Conservation (phyloP, 2,113 vertebrate genomes). For the Oryzias woworae region DNA sequence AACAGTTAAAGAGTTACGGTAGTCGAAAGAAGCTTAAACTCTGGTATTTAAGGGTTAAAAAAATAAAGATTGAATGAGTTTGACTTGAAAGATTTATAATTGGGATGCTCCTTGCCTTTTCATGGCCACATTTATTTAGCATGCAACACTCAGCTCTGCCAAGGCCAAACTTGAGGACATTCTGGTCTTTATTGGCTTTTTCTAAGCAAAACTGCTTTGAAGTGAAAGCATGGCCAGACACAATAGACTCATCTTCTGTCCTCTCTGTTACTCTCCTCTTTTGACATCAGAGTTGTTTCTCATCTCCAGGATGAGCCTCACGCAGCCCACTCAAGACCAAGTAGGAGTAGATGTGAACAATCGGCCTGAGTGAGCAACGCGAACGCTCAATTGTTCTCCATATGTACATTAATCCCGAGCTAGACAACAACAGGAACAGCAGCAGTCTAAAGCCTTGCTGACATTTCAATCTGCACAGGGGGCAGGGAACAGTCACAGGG, state of each 20-base stretch:
- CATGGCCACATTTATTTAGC: background rate
- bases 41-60: no score
- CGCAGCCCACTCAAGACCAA: constrained; percentile 23
- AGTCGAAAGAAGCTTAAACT: no score
- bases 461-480: constrained; percentile 55
- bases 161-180: constrained; percentile 29
- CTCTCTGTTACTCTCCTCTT: constrained; percentile 30
- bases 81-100: no score
- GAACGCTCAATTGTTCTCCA: constrained; percentile 52
- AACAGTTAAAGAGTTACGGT: no score
- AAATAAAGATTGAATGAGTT: no score
- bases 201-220: constrained; percentile 23
- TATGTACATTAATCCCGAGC: constrained; percentile 62
- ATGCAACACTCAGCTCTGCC: constrained; percentile 18
- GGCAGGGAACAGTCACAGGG: constrained; percentile 13
- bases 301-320: constrained; percentile 29
- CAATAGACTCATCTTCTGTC: constrained; percentile 29
- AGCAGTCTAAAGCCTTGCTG: constrained; percentile 32
- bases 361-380: constrained; percentile 18
- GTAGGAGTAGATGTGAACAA: constrained; percentile 41
- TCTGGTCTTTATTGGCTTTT: constrained; percentile 26
- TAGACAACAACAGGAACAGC: constrained; percentile 12
- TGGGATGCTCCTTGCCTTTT: no score
- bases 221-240: constrained; percentile 33
- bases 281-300: constrained; percentile 53